Evolutionary conservation across 2,797 vertebrate species (phyloP).

Genomic region (Anabacerthia variegaticeps): DNA sequence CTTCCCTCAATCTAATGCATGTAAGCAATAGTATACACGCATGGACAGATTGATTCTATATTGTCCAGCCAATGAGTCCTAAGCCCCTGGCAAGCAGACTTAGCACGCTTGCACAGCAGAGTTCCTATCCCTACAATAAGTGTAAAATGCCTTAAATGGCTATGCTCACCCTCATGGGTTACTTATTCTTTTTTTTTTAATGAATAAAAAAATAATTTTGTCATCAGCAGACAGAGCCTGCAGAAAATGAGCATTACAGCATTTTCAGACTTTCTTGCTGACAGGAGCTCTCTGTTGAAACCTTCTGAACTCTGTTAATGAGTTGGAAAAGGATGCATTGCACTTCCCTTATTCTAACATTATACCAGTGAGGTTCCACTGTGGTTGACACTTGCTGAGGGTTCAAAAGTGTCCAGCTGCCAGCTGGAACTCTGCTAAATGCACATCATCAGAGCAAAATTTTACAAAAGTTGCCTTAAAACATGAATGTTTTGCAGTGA

Average conservation of each 20-base stretch:
- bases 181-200: not conserved
- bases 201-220: not conserved
- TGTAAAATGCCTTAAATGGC: not conserved
- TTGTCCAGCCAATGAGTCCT: not conserved
- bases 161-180: not conserved
- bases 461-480: not conserved
- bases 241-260: not conserved
- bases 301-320: slow-evolving; percentile 21
- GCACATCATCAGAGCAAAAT: not conserved
- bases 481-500: not conserved
- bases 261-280: not conserved
- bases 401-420: not conserved
- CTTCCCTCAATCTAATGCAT: not conserved
- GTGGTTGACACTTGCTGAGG: not conserved
- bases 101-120: not conserved
- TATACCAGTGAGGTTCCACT: not conserved
- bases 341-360: not conserved
- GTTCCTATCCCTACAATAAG: not conserved
- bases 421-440: not conserved
- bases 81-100: not conserved
- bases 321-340: not conserved
- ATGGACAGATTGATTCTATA: not conserved
- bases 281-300: not conserved
- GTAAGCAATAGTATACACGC: not conserved
- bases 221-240: not conserved